A percentile compares a stretch with the other conserved stretches of the same genome.
phyloP scores from a whole-genome alignment of 1,140 invertebrate species.

The Contarinia nasturtii region DNA sequence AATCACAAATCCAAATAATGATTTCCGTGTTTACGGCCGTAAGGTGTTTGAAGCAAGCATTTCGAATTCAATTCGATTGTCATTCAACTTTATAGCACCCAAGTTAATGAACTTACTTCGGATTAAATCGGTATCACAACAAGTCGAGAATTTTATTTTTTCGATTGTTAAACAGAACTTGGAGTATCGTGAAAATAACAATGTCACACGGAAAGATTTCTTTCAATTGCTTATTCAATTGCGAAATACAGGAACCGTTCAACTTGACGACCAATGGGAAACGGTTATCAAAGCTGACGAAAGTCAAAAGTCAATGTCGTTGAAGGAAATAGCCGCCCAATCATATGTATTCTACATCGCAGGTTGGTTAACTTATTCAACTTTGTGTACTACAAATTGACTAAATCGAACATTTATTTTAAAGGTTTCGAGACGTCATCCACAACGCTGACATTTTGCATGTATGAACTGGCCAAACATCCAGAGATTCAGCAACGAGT shows the following conservation, averaged over 20 bases:
- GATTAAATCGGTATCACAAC: slow-evolving; percentile 19
- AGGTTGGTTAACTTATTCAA: neutral
- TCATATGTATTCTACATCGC: slow-evolving; percentile 8
- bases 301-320: slow-evolving; percentile 1
- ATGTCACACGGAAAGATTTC: slow-evolving; percentile 32
- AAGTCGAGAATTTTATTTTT: slow-evolving; percentile 30
- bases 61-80: neutral
- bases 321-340: slow-evolving; percentile 8
- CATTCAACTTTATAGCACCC: neutral
- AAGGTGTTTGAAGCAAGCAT: neutral
- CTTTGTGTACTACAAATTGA: neutral
- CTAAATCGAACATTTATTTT: slow-evolving; percentile 15
- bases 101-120: slow-evolving; percentile 6
- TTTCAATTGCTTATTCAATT: slow-evolving; percentile 36
- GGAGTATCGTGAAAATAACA: slow-evolving; percentile 25
- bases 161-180: slow-evolving; percentile 32
- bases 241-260: slow-evolving; percentile 24
- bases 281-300: slow-evolving; percentile 2
- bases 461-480: slow-evolving; percentile 34
- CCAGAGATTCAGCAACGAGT: slow-evolving; percentile 38
- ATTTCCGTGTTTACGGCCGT: neutral
- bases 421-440: slow-evolving; percentile 29
- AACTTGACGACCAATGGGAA: slow-evolving; percentile 23
- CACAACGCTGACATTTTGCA: slow-evolving; percentile 31
- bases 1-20: neutral